Evolutionary conservation across 2,888 invertebrate genomes (phyloP), one percentile per base, ranked within the genome.

Genomic region (Agriotes lineatus): DNA sequence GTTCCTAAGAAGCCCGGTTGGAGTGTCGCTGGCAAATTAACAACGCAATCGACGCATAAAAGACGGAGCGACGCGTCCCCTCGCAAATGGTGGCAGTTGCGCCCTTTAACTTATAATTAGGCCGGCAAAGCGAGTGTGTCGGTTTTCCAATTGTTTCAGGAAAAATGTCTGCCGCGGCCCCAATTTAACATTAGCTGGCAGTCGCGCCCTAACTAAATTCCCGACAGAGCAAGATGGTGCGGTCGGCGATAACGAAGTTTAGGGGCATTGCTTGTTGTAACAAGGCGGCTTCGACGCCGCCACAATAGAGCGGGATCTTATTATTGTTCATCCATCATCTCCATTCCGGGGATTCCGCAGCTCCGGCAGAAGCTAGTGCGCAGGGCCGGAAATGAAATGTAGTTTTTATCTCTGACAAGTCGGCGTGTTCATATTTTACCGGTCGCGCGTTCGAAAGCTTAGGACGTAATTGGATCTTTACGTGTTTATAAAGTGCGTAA

Each of bases 211-310:
- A 71, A 71, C 67, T 63, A 61, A 71, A 71, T 71, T 71, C 60
- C 59, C 62, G 66, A 66, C 66, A 63, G 42, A 33, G 61, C 61
- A 63, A 54, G 66, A 57, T 65, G 69, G 69, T 52, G 69, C 63
- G 69, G 71, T 68, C 63, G 66, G 37, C 39, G 63, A 69, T 71
- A 71, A 71, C 69, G 71, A 71, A 69, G 69, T 71, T 71, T 67
- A 63, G 61, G 54, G 69, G 67, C 58, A 64, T 64, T 64, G 63
- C 67, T 63, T 59, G 52, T 61, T 69, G 42, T 61, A 61, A 57
- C 59, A 64, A 69, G 58, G 45, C 52, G 64, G 44, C 44, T 65
- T 59, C 65, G 65, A 61, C 69, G 54, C 68, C 57, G 18, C 62
- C 52, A 52, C 52, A 52, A 62, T 52, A 39, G 52, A 62, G 37